Conservation (phyloP, 2,113 vertebrate species). For the Spheniscus mendiculus region DNA sequence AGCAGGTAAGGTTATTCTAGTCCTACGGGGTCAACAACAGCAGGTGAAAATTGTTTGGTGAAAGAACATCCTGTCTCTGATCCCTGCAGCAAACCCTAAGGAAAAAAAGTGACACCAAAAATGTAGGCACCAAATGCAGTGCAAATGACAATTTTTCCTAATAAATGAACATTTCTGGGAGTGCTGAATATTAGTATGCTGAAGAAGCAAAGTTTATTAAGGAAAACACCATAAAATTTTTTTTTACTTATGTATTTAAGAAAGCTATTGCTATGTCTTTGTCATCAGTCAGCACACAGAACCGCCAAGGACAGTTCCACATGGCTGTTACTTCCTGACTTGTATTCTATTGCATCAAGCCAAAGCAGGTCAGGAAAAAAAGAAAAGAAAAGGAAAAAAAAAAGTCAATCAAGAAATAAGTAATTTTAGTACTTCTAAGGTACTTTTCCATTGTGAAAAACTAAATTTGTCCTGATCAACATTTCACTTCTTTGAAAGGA, state of each 20-base stretch:
- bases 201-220: background rate
- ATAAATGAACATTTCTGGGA: background rate
- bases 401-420: background rate
- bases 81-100: background rate
- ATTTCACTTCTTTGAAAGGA: background rate
- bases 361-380: background rate
- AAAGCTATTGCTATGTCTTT: background rate
- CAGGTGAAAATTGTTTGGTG: background rate
- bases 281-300: background rate
- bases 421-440: background rate
- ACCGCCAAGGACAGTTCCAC: background rate
- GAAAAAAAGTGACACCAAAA: background rate
- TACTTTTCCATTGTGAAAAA: background rate
- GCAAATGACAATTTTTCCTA: background rate
- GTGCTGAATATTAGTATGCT: background rate
- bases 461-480: background rate
- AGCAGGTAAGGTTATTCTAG: background rate
- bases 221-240: background rate
- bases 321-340: background rate
- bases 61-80: background rate
- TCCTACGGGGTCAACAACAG: background rate
- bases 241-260: background rate
- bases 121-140: background rate
- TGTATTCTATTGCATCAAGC: background rate
- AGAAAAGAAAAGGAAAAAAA: background rate